A percentile compares a stretch with the other conserved stretches of the same genome.
These are phyloP conservation scores for Todiramphus saurophagus DNA, from an alignment of 2,113 vertebrate genomes.

Conservation along the genomic window DNA sequence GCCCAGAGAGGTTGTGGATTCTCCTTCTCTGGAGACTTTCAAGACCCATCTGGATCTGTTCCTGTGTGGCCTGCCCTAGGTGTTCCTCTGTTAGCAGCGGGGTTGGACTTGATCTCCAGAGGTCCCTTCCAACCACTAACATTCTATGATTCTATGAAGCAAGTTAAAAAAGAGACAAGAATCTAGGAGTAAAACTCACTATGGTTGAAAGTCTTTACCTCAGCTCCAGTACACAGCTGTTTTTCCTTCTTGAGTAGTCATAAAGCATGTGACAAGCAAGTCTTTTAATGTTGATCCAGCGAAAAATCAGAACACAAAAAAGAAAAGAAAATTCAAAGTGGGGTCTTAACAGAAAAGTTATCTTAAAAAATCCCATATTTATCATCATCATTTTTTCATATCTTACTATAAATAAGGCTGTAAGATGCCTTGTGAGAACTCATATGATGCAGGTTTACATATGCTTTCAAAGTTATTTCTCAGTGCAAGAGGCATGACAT, in stretches of 20 bases:
- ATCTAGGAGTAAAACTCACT: not conserved
- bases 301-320: not conserved
- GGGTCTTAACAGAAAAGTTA: not conserved
- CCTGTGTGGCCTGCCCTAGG: too few species aligned
- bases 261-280: not conserved
- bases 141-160: too few species aligned
- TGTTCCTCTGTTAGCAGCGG: too few species aligned
- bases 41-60: too few species aligned
- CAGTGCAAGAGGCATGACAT: not conserved
- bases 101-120: too few species aligned
- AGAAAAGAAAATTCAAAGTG: not conserved
- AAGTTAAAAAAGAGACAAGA: not conserved
- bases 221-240: not conserved
- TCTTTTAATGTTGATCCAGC: not conserved
- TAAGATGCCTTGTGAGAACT: not conserved
- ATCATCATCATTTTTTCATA: not conserved
- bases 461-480: not conserved
- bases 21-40: too few species aligned
- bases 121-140: too few species aligned
- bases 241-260: not conserved
- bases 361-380: not conserved
- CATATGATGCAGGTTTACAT: not conserved
- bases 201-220: not conserved
- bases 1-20: too few species aligned
- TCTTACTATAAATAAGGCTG: not conserved